These are phyloP conservation scores for Ctenopoma kingsleyae DNA, from an alignment of 2,797 vertebrate species.

Conservation along the genomic window DNA sequence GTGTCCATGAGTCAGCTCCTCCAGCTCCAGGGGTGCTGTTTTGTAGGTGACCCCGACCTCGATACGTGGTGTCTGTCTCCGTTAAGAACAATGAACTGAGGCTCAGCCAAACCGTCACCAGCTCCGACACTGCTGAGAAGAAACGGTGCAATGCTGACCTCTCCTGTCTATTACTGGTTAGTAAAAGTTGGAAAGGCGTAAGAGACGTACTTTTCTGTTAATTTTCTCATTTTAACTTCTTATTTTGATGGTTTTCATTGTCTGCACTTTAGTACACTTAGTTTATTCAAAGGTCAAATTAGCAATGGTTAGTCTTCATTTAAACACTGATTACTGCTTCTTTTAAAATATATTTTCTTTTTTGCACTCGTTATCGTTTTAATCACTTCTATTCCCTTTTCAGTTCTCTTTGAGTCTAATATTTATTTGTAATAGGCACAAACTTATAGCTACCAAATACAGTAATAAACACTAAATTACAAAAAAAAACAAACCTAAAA, in stretches of 20 bases:
- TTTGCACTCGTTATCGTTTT: too few relatives aligned
- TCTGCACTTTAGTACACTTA: too few relatives aligned
- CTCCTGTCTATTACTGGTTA: slow-evolving; percentile 35
- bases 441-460: not conserved
- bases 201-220: too few relatives aligned
- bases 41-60: slow-evolving; percentile 49
- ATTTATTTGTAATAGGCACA: too few relatives aligned
- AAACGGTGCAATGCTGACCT: slow-evolving; percentile 35
- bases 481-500: not conserved
- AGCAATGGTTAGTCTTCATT: too few relatives aligned
- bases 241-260: too few relatives aligned
- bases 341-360: too few relatives aligned
- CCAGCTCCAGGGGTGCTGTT: slow-evolving; percentile 33
- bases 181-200: not conserved
- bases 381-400: too few relatives aligned
- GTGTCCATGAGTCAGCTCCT: slow-evolving; percentile 56
- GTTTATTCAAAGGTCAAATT: too few relatives aligned
- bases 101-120: not conserved
- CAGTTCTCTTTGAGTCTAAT: too few relatives aligned
- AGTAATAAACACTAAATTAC: not conserved
- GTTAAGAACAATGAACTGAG: slow-evolving; percentile 14
- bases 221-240: too few relatives aligned
- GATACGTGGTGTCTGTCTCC: slow-evolving; percentile 31
- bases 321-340: too few relatives aligned
- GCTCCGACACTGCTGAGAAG: not conserved